Evolutionary conservation across 2,113 vertebrate species (phyloP).

Genomic region (Ariopsis seemanni): DNA sequence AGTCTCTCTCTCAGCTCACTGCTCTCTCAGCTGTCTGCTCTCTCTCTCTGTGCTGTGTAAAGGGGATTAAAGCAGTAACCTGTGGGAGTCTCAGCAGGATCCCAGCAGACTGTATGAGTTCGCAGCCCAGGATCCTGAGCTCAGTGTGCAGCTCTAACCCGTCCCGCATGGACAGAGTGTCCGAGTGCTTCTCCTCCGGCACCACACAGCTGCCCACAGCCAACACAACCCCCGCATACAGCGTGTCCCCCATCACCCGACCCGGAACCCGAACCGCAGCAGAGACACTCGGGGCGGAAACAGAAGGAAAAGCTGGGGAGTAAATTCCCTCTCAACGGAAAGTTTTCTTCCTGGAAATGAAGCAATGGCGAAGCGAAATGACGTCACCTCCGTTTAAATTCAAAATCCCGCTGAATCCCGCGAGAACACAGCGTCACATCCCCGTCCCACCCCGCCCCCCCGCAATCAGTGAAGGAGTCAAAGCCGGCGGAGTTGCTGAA

Average conservation of each 20-base stretch:
- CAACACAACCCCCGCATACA: not conserved
- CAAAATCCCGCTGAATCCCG: not conserved
- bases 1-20: too few relatives aligned
- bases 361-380: not conserved
- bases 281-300: not conserved
- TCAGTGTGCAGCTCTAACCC: slow-evolving; percentile 1
- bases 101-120: slow-evolving; percentile 10
- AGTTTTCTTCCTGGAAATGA: not conserved
- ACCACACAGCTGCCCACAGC: not conserved
- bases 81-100: slow-evolving; percentile 7
- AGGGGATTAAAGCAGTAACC: not conserved
- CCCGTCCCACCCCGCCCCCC: too few relatives aligned
- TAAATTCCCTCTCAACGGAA: not conserved
- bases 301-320: not conserved
- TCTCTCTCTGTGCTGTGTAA: not conserved
- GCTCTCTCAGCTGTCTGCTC: too few relatives aligned
- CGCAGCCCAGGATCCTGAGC: slow-evolving; percentile 18
- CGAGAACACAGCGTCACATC: not conserved
- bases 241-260: not conserved
- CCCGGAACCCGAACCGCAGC: not conserved
- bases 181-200: not conserved
- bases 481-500: too few relatives aligned
- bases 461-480: too few relatives aligned
- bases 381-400: not conserved
- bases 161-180: slow-evolving; percentile 10